Percentiles rank a stretch among this genome's conserved stretches.
Conservation (phyloP, 2,113 vertebrate species). For the Otus sunia region DNA sequence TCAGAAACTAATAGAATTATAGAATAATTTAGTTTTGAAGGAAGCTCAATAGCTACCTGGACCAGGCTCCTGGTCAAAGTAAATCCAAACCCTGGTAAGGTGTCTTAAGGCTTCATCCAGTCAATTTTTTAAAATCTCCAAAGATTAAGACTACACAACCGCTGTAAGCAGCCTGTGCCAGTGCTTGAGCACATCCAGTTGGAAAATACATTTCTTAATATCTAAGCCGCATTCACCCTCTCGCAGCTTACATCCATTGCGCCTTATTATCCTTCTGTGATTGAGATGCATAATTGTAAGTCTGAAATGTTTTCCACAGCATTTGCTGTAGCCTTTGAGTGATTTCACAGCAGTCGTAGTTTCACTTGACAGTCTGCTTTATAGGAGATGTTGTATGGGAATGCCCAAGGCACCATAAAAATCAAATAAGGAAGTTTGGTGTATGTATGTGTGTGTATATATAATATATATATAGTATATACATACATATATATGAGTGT, state of each 20-base stretch:
- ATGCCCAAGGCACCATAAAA: not conserved
- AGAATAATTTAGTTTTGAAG: not conserved
- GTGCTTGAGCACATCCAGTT: not conserved
- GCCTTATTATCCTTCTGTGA: accelerated
- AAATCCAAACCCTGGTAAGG: not conserved
- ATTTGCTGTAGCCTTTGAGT: not conserved
- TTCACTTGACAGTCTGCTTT: not conserved
- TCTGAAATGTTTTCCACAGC: not conserved
- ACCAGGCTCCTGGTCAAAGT: not conserved
- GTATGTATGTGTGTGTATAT: not conserved
- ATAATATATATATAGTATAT: accelerated
- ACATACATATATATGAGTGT: accelerated
- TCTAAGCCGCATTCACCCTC: not conserved
- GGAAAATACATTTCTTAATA: not conserved
- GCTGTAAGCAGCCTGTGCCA: not conserved
- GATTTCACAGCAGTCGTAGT: not conserved
- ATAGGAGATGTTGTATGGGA: not conserved
- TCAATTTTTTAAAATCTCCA: not conserved
- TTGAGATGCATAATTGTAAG: accelerated
- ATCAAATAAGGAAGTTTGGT: not conserved
- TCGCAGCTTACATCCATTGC: not conserved
- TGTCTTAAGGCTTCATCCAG: not conserved
- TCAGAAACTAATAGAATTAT: not conserved
- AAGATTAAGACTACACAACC: not conserved
- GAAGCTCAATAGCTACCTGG: not conserved